Percentiles rank a stretch among this genome's conserved stretches.
Evolutionary conservation across 2,888 invertebrate species (phyloP).

Genomic region (Formica aserva): DNA sequence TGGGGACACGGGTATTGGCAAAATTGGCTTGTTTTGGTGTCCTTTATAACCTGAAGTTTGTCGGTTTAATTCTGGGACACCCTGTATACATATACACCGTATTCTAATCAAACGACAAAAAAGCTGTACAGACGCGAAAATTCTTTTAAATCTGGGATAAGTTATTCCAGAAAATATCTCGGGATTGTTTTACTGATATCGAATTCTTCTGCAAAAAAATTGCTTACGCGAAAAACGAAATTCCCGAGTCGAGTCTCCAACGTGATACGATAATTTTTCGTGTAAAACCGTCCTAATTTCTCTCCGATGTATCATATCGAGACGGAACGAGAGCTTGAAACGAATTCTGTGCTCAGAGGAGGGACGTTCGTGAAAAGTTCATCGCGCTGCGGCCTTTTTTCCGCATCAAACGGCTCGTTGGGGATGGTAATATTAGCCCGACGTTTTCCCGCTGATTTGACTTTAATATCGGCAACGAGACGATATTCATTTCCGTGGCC

Average conservation of each 20-base stretch:
- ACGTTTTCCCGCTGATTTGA: constrained; percentile 74
- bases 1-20: too few species aligned
- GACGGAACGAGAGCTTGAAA: not conserved
- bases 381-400: constrained; percentile 19
- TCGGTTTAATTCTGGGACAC: too few species aligned
- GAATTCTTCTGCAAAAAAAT: not conserved
- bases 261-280: constrained; percentile 1
- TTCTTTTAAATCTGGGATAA: not conserved
- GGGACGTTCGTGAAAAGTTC: constrained; percentile 36
- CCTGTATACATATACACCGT: not conserved
- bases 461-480: constrained; percentile 72
- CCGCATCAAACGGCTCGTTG: constrained; percentile 57
- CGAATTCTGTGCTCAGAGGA: constrained; percentile 1
- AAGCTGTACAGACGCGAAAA: not conserved
- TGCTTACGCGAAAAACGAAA: not conserved
- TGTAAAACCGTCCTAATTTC: constrained; percentile 27
- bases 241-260: not conserved
- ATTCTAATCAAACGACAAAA: not conserved
- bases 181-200: not conserved
- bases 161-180: not conserved
- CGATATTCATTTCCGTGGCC: constrained; percentile 64
- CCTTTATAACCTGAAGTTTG: too few species aligned
- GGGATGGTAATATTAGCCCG: constrained; percentile 72
- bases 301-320: constrained; percentile 11
- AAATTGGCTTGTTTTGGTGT: too few species aligned